phyloP scores from a whole-genome alignment of 2,888 invertebrate species.

The Piscicola geometra region DNA sequence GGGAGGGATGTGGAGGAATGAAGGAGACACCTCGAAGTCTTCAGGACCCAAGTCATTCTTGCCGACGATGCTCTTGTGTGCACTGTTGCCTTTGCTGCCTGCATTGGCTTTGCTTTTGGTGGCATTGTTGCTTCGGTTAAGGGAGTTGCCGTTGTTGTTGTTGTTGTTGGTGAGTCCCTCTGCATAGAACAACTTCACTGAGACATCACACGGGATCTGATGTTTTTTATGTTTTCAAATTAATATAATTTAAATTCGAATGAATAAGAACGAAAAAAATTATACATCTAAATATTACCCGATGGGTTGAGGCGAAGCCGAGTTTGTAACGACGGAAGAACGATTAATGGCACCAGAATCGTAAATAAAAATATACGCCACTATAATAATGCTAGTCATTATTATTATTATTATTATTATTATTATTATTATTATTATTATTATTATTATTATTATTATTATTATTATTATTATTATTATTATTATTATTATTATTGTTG shows the following conservation, averaged over 20 bases:
- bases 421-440: too few relatives aligned
- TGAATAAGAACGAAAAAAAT: not conserved
- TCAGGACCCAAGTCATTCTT: too few relatives aligned
- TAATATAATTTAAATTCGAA: not conserved
- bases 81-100: slow-evolving; percentile 45
- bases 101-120: slow-evolving; percentile 56
- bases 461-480: too few relatives aligned
- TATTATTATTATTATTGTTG: too few relatives aligned
- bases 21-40: slow-evolving; percentile 8
- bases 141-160: slow-evolving; percentile 39
- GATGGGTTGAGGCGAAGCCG: too few relatives aligned
- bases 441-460: too few relatives aligned
- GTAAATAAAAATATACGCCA: too few relatives aligned
- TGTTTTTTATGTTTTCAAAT: not conserved
- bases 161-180: slow-evolving; percentile 47
- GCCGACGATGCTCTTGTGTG: not conserved
- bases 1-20: slow-evolving; percentile 14
- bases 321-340: too few relatives aligned
- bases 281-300: too few relatives aligned
- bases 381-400: too few relatives aligned
- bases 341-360: too few relatives aligned
- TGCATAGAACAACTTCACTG: slow-evolving; percentile 46
- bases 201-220: slow-evolving; percentile 55
- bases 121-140: slow-evolving; percentile 45
- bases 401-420: too few relatives aligned